Conservation (phyloP, 2,888 invertebrate species). For the Eledona agricola region DNA sequence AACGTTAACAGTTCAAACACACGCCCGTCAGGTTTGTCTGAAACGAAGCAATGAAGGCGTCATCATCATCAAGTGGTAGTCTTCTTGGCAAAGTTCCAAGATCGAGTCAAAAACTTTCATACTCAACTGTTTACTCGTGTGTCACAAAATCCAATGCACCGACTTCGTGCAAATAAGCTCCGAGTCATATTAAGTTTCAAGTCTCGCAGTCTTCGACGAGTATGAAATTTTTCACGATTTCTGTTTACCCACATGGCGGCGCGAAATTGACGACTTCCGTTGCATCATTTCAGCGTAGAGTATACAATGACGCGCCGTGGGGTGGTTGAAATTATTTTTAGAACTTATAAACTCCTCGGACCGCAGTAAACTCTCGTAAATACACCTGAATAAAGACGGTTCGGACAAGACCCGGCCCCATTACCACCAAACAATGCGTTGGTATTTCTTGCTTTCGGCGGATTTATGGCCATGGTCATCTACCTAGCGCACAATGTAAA, state of each 20-base stretch:
- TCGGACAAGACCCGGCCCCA: slow-evolving; percentile 10
- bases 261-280: slow-evolving; percentile 17
- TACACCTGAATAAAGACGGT: slow-evolving; percentile 17
- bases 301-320: slow-evolving; percentile 11
- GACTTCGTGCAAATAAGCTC: too few relatives aligned
- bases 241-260: slow-evolving; percentile 5
- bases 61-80: not conserved
- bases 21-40: not conserved
- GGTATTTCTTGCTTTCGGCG: slow-evolving; percentile 5
- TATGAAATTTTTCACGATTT: slow-evolving; percentile 2
- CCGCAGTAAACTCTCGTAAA: slow-evolving; percentile 11
- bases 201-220: not conserved
- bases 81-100: slow-evolving; percentile 1
- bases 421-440: slow-evolving; percentile 12
- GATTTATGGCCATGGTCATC: slow-evolving; percentile 18
- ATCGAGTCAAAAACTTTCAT: not conserved
- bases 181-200: slow-evolving; percentile 4
- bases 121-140: too few relatives aligned
- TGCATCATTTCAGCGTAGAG: slow-evolving; percentile 6
- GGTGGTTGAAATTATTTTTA: slow-evolving; percentile 7
- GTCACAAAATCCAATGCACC: too few relatives aligned
- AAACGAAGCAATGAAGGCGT: not conserved
- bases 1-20: slow-evolving; percentile 7
- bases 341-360: slow-evolving; percentile 6
- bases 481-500: slow-evolving; percentile 20